Base-by-base conservation (phyloP, 2,113 vertebrate species). In the Talpa occidentalis region DNA sequence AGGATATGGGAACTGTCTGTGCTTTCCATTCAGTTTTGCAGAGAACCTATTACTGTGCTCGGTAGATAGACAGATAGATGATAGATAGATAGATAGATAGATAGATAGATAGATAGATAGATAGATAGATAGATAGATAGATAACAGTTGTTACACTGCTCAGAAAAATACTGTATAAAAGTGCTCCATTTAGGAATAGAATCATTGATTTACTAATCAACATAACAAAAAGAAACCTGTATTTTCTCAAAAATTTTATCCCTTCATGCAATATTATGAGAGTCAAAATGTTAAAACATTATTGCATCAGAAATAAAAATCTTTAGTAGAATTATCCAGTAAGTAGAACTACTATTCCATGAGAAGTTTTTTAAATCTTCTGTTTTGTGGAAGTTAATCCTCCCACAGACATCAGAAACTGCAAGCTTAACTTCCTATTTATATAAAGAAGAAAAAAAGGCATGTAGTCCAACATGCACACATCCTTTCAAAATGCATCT, bases 361-460 rank as follows among this genome's bases (percentile, higher is more conserved):
- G 89, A 47, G 60, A 35, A 85, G 52, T 12, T 86, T 94, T 93
- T 95, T 24, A 77, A 87, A 69, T 93, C 83, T 97, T 87, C 30
- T 92, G 42, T 89, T 91, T 84, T 92, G 9, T 37, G 84, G 66
- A 94, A 97, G 88, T 81, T 92, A 93, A 93, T 92, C 92, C 62
- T 92, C 81, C 91, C 62, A 80, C 37, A 73, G 93, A 84, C 59
- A 89, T 72, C 93, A 81, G 80, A 87, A 88, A 77, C 72, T 44
- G 32, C 10, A 74, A 87, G 60, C 21, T 90, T 90, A 82, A 49
- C 52, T 89, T 78, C 37, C 19, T 79, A 42, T 93, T 91, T 86
- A 79, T 5, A 79, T 21, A 56, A 66, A 80, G 40, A 74, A 47
- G 17, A 52, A n/a, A 37, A 78, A 90, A 87, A 60, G 69, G n/a